These are phyloP conservation scores for Nymphalis polychloros DNA, from an alignment of 2,888 invertebrate genomes.

Conservation along the genomic window DNA sequence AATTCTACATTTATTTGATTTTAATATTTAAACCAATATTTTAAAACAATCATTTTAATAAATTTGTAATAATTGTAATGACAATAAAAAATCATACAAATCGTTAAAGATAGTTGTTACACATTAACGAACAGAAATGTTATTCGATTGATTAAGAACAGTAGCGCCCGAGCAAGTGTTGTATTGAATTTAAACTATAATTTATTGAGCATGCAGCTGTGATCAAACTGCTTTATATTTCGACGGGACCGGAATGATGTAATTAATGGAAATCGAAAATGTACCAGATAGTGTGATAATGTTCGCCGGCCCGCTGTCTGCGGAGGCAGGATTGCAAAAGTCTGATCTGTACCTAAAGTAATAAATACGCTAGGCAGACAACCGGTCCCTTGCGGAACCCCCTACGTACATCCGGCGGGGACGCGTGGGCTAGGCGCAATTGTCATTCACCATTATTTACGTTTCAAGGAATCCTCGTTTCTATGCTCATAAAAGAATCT, in stretches of 20 bases:
- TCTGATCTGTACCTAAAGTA: constrained; percentile 48
- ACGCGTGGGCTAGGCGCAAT: constrained; percentile 68
- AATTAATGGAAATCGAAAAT: constrained; percentile 78
- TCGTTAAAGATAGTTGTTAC: constrained; percentile 55
- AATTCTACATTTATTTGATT: constrained; percentile 16
- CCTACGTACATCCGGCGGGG: constrained; percentile 80
- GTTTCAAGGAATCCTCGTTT: constrained; percentile 56
- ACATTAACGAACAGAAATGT: constrained; percentile 58
- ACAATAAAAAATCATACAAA: constrained; percentile 45
- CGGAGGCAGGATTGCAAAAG: constrained; percentile 73
- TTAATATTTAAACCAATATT: background rate
- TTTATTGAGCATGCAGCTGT: constrained; percentile 71
- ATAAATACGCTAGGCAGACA: constrained; percentile 59
- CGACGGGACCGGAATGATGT: constrained; percentile 66
- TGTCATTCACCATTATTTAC: constrained; percentile 72
- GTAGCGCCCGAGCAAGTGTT: constrained; percentile 60
- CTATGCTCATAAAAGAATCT: constrained; percentile 46
- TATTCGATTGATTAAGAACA: constrained; percentile 57
- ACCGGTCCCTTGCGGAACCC: constrained; percentile 73
- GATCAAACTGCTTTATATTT: constrained; percentile 60
- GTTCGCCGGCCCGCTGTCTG: constrained; percentile 74
- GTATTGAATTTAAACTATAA: constrained; percentile 64
- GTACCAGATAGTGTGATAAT: constrained; percentile 71
- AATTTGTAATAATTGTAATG: constrained; percentile 29
- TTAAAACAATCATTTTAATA: background rate